phyloP scores from a whole-genome alignment of 2,797 vertebrate genomes.

The Danio aesculapii region DNA sequence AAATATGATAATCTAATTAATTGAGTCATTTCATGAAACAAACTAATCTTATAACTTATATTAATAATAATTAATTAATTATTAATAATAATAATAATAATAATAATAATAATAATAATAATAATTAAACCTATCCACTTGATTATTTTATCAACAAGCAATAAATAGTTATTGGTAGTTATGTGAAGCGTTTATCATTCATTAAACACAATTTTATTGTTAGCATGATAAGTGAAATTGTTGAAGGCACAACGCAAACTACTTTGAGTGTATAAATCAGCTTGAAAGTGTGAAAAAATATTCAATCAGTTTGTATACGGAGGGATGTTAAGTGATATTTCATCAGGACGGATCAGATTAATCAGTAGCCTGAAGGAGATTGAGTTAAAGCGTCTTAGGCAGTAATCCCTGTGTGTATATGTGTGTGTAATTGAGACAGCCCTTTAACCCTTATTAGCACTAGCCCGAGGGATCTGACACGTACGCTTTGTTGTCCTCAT shows the following conservation, averaged over 20 bases:
- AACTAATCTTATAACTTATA: constrained; percentile 1
- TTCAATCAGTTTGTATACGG: constrained; percentile 37
- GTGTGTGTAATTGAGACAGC: constrained; percentile 64
- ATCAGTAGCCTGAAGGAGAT: constrained; percentile 56
- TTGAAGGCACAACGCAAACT: background rate
- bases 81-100: too few relatives aligned
- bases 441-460: constrained; percentile 70
- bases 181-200: too few relatives aligned
- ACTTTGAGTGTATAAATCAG: background rate
- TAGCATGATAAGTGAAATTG: background rate
- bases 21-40: background rate
- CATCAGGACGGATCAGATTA: constrained; percentile 57
- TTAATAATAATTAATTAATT: too few relatives aligned
- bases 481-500: constrained; percentile 50
- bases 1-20: constrained; percentile 1
- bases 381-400: constrained; percentile 54
- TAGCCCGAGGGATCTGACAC: constrained; percentile 67
- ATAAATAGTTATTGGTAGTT: too few relatives aligned
- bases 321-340: constrained; percentile 53
- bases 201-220: background rate
- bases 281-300: background rate
- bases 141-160: too few relatives aligned
- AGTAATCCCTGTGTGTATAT: constrained; percentile 59
- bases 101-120: too few relatives aligned
- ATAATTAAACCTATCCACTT: background rate